These are phyloP conservation scores for Gastrophysa polygoni DNA, from an alignment of 2,888 invertebrate genomes.

Conservation along the genomic window DNA sequence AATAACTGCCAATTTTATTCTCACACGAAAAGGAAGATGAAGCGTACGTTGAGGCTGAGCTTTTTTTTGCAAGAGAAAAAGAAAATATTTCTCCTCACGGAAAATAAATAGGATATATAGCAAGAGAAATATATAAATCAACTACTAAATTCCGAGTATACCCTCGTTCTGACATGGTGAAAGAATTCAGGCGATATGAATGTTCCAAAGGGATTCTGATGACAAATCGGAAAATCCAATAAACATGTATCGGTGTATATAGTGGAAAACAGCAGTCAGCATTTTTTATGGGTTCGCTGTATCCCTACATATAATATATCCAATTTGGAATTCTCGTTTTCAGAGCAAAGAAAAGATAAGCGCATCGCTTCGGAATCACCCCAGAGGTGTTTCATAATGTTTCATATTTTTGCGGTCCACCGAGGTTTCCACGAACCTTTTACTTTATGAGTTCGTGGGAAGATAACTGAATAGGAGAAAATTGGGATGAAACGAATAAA, in stretches of 20 bases:
- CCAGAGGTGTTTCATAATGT: not conserved
- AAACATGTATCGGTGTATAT: conserved; percentile 13
- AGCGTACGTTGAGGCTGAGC: too few species aligned
- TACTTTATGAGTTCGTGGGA: not conserved
- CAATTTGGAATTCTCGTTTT: not conserved
- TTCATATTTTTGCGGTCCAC: not conserved
- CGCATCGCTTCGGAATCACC: not conserved
- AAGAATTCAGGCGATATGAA: not conserved
- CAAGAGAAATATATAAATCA: not conserved
- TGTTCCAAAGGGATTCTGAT: not conserved
- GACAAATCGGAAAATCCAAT: conserved; percentile 15
- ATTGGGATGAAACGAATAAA: not conserved
- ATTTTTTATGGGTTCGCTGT: not conserved
- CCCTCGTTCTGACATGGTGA: not conserved
- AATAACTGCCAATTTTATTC: too few species aligned
- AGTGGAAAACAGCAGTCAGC: not conserved
- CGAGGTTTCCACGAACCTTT: not conserved
- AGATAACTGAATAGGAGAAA: not conserved
- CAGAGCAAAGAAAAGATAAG: not conserved
- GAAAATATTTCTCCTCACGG: too few species aligned
- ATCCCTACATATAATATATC: not conserved
- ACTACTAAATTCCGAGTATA: not conserved
- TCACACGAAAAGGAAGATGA: too few species aligned
- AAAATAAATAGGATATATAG: too few species aligned
- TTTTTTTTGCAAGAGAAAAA: too few species aligned